A percentile compares a stretch with the other conserved stretches of the same genome.
phyloP scores from a whole-genome alignment of 2,113 vertebrate genomes.

The Myanophis thanlyinensis region DNA sequence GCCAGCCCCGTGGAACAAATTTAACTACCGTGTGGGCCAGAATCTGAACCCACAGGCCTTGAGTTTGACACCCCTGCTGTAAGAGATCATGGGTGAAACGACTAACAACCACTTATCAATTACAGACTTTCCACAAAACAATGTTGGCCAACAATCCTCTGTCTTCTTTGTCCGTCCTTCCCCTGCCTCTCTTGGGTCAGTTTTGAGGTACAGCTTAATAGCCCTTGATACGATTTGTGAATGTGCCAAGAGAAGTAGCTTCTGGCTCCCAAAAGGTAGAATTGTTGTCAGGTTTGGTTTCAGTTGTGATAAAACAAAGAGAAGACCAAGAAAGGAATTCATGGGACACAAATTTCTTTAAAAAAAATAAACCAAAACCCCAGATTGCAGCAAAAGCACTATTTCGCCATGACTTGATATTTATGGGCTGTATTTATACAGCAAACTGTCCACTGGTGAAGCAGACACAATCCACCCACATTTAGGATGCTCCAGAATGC shows the following conservation, averaged over 20 bases:
- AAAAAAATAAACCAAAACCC: not conserved
- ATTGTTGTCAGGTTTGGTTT: not conserved
- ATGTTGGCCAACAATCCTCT: not conserved
- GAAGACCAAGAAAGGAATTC: not conserved
- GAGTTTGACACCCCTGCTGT: no score
- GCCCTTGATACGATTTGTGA: no score
- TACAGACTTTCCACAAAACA: not conserved
- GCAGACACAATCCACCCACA: not conserved
- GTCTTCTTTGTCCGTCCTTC: not conserved
- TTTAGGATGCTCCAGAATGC: not conserved
- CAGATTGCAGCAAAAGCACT: not conserved
- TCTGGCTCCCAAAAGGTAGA: no score
- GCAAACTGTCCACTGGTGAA: not conserved
- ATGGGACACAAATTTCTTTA: not conserved
- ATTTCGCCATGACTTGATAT: not conserved
- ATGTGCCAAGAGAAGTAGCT: not conserved
- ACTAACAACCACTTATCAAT: not conserved
- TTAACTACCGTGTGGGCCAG: no score
- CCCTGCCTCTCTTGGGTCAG: not conserved
- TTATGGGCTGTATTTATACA: not conserved
- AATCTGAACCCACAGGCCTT: no score
- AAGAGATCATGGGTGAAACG: no score
- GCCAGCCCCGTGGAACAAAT: no score
- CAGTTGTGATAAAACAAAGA: not conserved
- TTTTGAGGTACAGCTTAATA: not conserved